These are phyloP conservation scores for Dione vanillae DNA, from an alignment of 2,888 invertebrate genomes.

Conservation along the genomic window DNA sequence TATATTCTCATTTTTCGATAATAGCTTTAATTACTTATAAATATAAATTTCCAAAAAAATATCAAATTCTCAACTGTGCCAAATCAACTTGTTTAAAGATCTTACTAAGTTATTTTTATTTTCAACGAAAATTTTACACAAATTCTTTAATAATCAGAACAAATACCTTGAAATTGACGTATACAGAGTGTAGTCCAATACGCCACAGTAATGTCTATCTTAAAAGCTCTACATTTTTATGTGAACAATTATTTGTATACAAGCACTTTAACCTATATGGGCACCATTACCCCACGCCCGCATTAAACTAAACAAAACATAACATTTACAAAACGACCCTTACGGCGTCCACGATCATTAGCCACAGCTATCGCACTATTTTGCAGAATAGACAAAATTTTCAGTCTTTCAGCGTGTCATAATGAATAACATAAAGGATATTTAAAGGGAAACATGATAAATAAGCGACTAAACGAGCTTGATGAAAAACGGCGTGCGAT, in stretches of 20 bases:
- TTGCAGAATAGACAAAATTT: conserved; percentile 82
- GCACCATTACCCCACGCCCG: conserved; percentile 33
- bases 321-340: conserved; percentile 70
- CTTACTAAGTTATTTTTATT: too few species aligned
- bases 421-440: conserved; percentile 78
- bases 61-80: not conserved
- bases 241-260: not conserved
- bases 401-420: conserved; percentile 78
- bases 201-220: not conserved
- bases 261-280: conserved; percentile 30
- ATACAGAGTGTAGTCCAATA: not conserved
- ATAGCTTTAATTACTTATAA: too few species aligned
- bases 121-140: not conserved
- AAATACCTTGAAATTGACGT: not conserved
- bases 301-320: conserved; percentile 65
- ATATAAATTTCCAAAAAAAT: not conserved
- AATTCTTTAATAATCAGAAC: not conserved
- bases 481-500: conserved; percentile 75
- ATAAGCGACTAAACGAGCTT: conserved; percentile 71
- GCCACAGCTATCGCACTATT: conserved; percentile 80
- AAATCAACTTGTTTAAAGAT: too few species aligned
- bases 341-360: conserved; percentile 76
- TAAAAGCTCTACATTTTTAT: not conserved
- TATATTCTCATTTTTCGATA: too few species aligned
- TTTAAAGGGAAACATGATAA: conserved; percentile 76